phyloP scores from a whole-genome alignment of 2,888 invertebrate species.

The Acanthosepion pharaonis region DNA sequence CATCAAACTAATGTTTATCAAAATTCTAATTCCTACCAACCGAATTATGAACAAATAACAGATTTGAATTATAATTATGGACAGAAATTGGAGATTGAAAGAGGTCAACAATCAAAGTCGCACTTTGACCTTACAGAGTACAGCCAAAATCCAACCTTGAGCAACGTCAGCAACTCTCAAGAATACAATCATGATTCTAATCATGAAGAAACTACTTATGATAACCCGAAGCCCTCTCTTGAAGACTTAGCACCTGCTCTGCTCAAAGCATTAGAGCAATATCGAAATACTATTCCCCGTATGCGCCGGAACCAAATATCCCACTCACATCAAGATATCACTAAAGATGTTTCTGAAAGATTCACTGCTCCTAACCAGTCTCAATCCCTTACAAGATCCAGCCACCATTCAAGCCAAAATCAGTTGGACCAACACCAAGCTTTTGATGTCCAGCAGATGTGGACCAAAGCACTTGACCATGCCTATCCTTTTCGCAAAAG shows the following conservation, averaged over 20 bases:
- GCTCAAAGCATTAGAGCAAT: background rate
- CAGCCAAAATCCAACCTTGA: background rate
- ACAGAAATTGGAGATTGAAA: background rate
- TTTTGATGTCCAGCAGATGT: background rate
- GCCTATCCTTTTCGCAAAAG: background rate
- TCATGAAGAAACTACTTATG: background rate
- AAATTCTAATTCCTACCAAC: background rate
- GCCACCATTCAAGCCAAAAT: background rate
- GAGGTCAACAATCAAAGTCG: background rate
- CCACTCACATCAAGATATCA: background rate
- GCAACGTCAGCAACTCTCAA: background rate
- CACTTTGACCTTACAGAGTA: background rate
- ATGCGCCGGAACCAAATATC: background rate
- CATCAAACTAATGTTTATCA: background rate
- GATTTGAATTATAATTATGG: background rate
- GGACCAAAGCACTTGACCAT: conserved; percentile 11
- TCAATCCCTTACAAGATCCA: background rate
- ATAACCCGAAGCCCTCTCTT: background rate
- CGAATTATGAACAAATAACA: background rate
- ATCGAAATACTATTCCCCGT: background rate
- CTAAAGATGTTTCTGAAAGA: background rate
- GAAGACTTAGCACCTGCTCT: background rate
- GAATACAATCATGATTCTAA: background rate
- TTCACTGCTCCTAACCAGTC: background rate
- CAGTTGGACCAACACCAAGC: background rate